Evolutionary conservation across 2,113 vertebrate species (phyloP).

Genomic region (Anthoscopus minutus): DNA sequence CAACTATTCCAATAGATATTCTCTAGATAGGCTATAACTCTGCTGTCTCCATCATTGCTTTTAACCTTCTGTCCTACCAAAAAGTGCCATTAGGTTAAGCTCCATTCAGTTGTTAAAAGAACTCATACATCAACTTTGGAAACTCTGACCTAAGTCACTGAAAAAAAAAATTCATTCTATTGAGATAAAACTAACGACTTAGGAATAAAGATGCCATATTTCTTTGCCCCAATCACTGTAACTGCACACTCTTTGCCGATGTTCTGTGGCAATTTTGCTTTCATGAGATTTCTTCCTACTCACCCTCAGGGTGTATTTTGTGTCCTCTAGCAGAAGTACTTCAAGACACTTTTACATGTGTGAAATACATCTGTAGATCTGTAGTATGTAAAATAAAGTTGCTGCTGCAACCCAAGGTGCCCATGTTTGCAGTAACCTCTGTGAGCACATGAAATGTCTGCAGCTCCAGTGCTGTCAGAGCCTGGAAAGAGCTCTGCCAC

Average conservation of each 20-base stretch:
- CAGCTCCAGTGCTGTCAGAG: neutral
- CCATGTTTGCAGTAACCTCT: neutral
- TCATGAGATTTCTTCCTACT: neutral
- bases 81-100: neutral
- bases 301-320: neutral
- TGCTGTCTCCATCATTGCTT: neutral
- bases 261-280: neutral
- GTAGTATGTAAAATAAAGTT: neutral
- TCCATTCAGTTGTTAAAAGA: neutral
- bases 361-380: neutral
- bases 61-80: slow-evolving; percentile 25
- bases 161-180: neutral
- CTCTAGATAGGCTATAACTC: neutral
- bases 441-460: neutral
- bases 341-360: neutral
- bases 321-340: neutral
- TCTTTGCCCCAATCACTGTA: neutral
- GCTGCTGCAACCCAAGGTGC: neutral
- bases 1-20: neutral
- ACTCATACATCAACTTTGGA: neutral
- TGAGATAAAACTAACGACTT: neutral
- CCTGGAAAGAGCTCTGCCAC: neutral
- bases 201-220: neutral
- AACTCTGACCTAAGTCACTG: neutral
- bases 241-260: neutral